Conservation (phyloP, 1,140 invertebrate species). For the Onthophagus taurus region DNA sequence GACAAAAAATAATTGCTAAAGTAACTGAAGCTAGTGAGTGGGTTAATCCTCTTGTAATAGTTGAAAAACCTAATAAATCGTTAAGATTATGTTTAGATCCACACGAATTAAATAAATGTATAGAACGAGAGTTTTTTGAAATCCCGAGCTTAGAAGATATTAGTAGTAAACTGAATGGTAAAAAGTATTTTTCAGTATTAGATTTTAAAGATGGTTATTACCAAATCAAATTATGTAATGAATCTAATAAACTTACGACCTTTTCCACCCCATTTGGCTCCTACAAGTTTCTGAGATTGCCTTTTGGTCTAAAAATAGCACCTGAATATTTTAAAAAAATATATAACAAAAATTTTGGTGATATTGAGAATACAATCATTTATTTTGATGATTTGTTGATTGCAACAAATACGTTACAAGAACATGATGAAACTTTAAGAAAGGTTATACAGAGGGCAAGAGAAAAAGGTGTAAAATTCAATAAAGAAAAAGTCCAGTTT, state of each 20-base stretch:
- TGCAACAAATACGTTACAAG: slow-evolving; percentile 14
- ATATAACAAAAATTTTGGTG: slow-evolving; percentile 17
- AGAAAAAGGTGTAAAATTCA: slow-evolving; percentile 22
- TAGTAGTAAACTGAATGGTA: slow-evolving; percentile 4
- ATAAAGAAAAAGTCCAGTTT: slow-evolving; percentile 25
- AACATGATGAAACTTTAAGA: slow-evolving; percentile 27
- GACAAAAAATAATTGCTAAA: slow-evolving; percentile 9
- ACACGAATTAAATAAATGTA: slow-evolving; percentile 6
- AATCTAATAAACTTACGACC: slow-evolving; percentile 3
- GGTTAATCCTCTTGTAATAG: slow-evolving; percentile 2
- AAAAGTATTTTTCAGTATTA: slow-evolving; percentile 20
- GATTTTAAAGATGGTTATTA: slow-evolving; percentile 21
- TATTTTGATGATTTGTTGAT: slow-evolving; percentile 30
- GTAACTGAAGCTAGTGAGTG: slow-evolving; percentile 17
- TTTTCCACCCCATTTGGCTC: slow-evolving; percentile 25
- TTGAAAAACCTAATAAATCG: slow-evolving; percentile 18
- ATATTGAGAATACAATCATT: slow-evolving; percentile 20
- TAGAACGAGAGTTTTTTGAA: slow-evolving; percentile 2
- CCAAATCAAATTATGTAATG: slow-evolving; percentile 6
- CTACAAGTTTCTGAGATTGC: slow-evolving; percentile 32
- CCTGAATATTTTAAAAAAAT: slow-evolving; percentile 16
- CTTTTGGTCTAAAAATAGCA: slow-evolving; percentile 19
- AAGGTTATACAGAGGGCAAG: slow-evolving; percentile 24
- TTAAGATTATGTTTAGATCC: slow-evolving; percentile 20
- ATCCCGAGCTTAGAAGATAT: slow-evolving; percentile 12